Percentiles rank a stretch among this genome's conserved stretches.
phyloP scores from a whole-genome alignment of 2,888 invertebrate species.

The Brachyptera risi region DNA sequence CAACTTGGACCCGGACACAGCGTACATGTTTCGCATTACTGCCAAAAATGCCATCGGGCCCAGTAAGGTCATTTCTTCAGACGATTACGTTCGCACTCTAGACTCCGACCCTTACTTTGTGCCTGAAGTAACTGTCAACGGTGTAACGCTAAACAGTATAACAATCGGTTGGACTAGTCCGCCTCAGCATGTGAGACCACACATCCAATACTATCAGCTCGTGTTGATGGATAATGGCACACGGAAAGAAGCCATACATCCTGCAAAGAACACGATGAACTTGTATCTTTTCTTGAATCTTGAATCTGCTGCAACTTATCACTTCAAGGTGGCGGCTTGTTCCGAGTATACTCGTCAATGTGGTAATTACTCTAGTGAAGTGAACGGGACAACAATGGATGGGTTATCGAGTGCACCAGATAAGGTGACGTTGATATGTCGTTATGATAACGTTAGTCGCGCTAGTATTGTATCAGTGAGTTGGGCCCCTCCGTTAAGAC shows the following conservation, averaged over 20 bases:
- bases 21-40: conserved; percentile 62
- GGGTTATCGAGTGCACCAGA: conserved; percentile 72
- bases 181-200: conserved; percentile 58
- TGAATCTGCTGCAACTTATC: conserved; percentile 73
- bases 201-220: conserved; percentile 72
- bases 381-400: conserved; percentile 79
- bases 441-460: conserved; percentile 55
- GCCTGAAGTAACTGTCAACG: conserved; percentile 74
- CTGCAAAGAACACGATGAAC: conserved; percentile 59
- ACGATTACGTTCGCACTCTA: conserved; percentile 58
- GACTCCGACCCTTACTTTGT: conserved; percentile 54
- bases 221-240: conserved; percentile 41
- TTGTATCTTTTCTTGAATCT: conserved; percentile 76
- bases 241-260: conserved; percentile 56
- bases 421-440: conserved; percentile 63
- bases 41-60: conserved; percentile 63
- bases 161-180: conserved; percentile 77
- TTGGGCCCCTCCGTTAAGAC: conserved; percentile 69
- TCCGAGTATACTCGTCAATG: conserved; percentile 72
- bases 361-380: conserved; percentile 71
- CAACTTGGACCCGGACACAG: conserved; percentile 59
- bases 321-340: conserved; percentile 71
- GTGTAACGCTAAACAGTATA: conserved; percentile 63
- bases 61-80: conserved; percentile 52
- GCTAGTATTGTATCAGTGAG: conserved; percentile 61